A percentile compares a stretch with the other conserved stretches of the same genome.
Evolutionary conservation across 2,113 vertebrate species (phyloP).

Genomic region (Pipra filicauda): DNA sequence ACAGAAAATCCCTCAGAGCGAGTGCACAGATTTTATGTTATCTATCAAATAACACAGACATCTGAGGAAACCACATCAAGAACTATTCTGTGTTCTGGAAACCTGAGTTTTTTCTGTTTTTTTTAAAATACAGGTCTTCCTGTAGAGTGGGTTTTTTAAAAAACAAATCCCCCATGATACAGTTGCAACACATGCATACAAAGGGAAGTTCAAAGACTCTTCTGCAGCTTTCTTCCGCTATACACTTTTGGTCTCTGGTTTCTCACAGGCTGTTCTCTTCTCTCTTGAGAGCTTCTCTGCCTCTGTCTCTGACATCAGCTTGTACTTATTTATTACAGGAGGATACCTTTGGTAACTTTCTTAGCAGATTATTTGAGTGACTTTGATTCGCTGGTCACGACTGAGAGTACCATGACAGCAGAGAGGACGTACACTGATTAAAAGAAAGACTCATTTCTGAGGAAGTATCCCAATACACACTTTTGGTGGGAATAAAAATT

Average conservation of each 20-base stretch:
- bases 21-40: background rate
- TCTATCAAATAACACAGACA: background rate
- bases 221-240: background rate
- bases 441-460: background rate
- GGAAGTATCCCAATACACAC: background rate
- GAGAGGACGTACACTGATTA: too few species aligned
- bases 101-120: background rate
- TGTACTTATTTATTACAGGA: background rate
- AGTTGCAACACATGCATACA: background rate
- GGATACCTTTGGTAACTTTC: background rate
- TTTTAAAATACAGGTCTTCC: background rate
- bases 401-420: background rate
- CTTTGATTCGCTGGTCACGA: rapidly evolving
- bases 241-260: background rate
- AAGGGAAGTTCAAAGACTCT: background rate
- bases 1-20: background rate
- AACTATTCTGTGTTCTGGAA: background rate
- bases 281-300: background rate
- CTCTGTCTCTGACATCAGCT: background rate
- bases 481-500: background rate
- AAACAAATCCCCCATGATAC: background rate
- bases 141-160: background rate
- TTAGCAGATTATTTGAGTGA: background rate
- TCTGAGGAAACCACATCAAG: background rate
- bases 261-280: background rate